These are phyloP conservation scores for Trematomus bernacchii DNA, from an alignment of 2,797 vertebrate genomes.

Conservation along the genomic window DNA sequence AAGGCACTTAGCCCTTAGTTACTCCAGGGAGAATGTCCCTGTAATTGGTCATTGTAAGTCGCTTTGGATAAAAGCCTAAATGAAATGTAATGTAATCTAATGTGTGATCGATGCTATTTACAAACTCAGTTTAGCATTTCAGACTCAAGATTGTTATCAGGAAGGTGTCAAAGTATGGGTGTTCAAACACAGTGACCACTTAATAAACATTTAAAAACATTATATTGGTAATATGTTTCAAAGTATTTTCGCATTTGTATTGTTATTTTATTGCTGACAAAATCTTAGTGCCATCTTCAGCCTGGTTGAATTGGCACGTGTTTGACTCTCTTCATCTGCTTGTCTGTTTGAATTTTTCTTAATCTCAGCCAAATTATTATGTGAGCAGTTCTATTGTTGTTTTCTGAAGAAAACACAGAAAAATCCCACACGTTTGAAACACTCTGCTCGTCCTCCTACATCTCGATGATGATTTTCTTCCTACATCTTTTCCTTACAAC, in stretches of 20 bases:
- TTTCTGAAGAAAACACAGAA: constrained; percentile 55
- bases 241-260: neutral
- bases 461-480: constrained; percentile 60
- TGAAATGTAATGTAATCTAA: too few relatives aligned
- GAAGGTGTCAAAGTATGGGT: constrained; percentile 32
- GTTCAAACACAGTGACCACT: constrained; percentile 20
- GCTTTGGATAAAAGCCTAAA: too few relatives aligned
- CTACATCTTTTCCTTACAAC: constrained; percentile 56
- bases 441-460: constrained; percentile 66
- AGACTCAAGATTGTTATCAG: constrained; percentile 23
- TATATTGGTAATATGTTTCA: constrained; percentile 1
- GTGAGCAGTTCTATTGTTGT: constrained; percentile 56
- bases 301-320: constrained; percentile 6
- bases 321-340: constrained; percentile 32
- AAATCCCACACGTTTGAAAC: constrained; percentile 70
- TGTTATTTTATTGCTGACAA: neutral
- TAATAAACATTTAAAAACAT: constrained; percentile 20
- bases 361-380: constrained; percentile 54
- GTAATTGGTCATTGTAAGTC: too few relatives aligned
- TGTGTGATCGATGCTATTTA: constrained; percentile 12
- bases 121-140: constrained; percentile 10
- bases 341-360: constrained; percentile 21
- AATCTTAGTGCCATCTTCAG: constrained; percentile 8
- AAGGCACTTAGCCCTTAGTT: too few relatives aligned
- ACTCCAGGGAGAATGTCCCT: too few relatives aligned